Conservation (phyloP, 2,113 vertebrate species). For the Pipa parva region DNA sequence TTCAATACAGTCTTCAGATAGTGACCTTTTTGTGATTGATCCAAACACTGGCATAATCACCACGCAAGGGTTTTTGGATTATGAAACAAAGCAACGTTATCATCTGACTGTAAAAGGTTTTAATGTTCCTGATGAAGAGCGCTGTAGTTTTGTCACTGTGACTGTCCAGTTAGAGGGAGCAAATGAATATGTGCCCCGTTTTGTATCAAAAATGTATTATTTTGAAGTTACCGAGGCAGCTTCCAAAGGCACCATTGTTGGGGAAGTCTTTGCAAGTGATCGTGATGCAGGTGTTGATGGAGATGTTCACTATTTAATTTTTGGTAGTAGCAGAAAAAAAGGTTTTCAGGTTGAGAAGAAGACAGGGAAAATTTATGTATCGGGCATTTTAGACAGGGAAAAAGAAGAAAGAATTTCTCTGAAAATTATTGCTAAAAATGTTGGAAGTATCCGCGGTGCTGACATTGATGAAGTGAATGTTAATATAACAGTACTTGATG, state of each 20-base stretch:
- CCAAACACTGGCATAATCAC: slow-evolving; percentile 90
- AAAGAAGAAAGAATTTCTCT: slow-evolving; percentile 88
- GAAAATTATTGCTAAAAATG: slow-evolving; percentile 89
- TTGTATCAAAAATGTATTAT: slow-evolving; percentile 94
- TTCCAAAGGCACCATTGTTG: slow-evolving; percentile 77
- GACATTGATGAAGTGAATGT: slow-evolving; percentile 94
- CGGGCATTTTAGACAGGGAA: slow-evolving; percentile 85
- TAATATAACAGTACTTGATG: slow-evolving; percentile 89
- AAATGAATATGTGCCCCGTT: slow-evolving; percentile 96
- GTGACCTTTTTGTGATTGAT: slow-evolving; percentile 92
- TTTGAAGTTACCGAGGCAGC: slow-evolving; percentile 95
- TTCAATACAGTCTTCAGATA: slow-evolving; percentile 88
- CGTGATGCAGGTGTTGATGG: slow-evolving; percentile 88
- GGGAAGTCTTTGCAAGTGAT: slow-evolving; percentile 97
- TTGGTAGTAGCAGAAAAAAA: slow-evolving; percentile 85
- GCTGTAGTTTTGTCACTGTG: slow-evolving; percentile 86
- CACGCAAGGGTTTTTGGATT: slow-evolving; percentile 97
- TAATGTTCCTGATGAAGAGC: slow-evolving; percentile 91
- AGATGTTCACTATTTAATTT: slow-evolving; percentile 89
- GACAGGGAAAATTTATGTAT: slow-evolving; percentile 88
- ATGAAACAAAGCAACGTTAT: slow-evolving; percentile 92
- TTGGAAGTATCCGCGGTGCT: slow-evolving; percentile 84
- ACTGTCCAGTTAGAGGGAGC: slow-evolving; percentile 87
- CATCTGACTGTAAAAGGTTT: slow-evolving; percentile 91
- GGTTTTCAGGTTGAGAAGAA: slow-evolving; percentile 83